Evolutionary conservation across 35 echinoderm and acorn worm genomes (phyloP).

Genomic region (Apostichopus japonicus): DNA sequence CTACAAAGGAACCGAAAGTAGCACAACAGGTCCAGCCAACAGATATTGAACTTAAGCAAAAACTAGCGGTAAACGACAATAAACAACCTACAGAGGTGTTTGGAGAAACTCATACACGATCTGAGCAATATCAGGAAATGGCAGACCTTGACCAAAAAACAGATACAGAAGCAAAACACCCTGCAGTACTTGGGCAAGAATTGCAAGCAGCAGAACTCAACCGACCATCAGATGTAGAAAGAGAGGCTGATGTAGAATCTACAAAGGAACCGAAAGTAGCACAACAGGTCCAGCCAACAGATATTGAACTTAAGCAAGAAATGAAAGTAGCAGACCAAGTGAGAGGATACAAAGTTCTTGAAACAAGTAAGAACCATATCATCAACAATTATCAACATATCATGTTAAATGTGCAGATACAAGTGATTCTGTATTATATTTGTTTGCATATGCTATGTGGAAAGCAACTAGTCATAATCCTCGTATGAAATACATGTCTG

Average conservation of each 20-base stretch:
- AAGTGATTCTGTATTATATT: no score
- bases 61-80: background rate
- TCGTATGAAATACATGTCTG: no score
- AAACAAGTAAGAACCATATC: background rate
- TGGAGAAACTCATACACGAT: background rate
- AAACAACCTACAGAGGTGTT: background rate
- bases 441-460: no score
- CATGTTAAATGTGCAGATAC: no score
- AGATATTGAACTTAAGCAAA: no score
- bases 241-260: background rate
- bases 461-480: no score
- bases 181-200: background rate
- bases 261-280: background rate
- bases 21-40: no score
- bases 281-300: no score
- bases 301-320: background rate
- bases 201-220: background rate
- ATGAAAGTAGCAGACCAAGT: background rate
- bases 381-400: no score
- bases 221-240: background rate
- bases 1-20: no score
- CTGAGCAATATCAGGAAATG: background rate
- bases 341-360: background rate
- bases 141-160: background rate
- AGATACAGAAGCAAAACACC: background rate